These are phyloP conservation scores for Cheilosia vulpina DNA, from an alignment of 2,888 invertebrate species.

Conservation along the genomic window DNA sequence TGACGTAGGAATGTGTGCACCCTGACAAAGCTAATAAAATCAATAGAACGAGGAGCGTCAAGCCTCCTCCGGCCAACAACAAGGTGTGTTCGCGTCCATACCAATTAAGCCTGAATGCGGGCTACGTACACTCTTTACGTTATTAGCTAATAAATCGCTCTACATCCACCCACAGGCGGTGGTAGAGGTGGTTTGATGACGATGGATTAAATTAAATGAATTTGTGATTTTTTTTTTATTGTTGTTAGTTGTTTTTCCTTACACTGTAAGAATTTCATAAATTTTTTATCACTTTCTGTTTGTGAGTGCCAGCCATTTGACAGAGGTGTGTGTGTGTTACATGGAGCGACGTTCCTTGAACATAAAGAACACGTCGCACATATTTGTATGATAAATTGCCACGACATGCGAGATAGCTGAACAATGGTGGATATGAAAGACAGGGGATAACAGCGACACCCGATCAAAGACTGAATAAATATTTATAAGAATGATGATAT, in stretches of 20 bases:
- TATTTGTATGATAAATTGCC: slow-evolving; percentile 52
- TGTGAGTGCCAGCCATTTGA: slow-evolving; percentile 40
- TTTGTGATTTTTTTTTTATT: slow-evolving; percentile 35
- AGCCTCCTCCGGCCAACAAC: neutral
- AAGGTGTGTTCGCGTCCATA: slow-evolving; percentile 23
- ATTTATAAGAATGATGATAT: slow-evolving; percentile 62
- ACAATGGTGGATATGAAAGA: neutral
- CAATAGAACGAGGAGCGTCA: slow-evolving; percentile 43
- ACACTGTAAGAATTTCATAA: slow-evolving; percentile 45
- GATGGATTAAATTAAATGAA: slow-evolving; percentile 27
- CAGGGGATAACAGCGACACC: slow-evolving; percentile 26
- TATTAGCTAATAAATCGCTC: slow-evolving; percentile 43
- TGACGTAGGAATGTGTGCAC: slow-evolving; percentile 13
- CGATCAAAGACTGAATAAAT: slow-evolving; percentile 49
- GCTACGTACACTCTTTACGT: neutral
- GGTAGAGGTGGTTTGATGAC: neutral
- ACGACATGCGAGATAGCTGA: slow-evolving; percentile 18
- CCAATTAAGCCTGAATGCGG: slow-evolving; percentile 11
- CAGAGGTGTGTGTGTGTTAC: neutral
- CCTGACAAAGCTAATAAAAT: slow-evolving; percentile 16
- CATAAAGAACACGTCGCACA: slow-evolving; percentile 23
- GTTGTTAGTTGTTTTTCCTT: neutral
- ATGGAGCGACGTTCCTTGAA: slow-evolving; percentile 46
- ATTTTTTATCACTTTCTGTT: slow-evolving; percentile 52
- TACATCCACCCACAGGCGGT: neutral